Evolutionary conservation across 1,140 invertebrate genomes (phyloP).

Genomic region (Mylabris phalerata): DNA sequence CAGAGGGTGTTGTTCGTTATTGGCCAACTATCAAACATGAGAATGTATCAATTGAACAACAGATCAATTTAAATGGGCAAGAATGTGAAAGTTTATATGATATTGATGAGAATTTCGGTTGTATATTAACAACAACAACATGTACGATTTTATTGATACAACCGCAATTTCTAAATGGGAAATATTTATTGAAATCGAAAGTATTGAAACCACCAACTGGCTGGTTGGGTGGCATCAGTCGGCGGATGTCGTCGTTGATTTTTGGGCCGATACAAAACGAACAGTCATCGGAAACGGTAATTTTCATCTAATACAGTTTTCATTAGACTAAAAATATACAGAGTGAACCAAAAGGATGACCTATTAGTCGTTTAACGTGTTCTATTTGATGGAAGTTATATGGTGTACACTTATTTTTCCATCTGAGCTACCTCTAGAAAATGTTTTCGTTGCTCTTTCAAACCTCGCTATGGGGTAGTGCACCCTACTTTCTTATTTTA

Average conservation of each 20-base stretch:
- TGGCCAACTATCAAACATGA: constrained; percentile 89
- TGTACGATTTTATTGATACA: constrained; percentile 78
- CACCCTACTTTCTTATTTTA: no score
- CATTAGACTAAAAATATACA: background rate
- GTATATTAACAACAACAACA: constrained; percentile 84
- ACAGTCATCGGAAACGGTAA: constrained; percentile 68
- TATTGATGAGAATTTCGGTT: constrained; percentile 60
- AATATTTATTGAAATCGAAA: constrained; percentile 61
- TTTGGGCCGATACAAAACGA: constrained; percentile 73
- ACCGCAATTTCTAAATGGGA: constrained; percentile 51
- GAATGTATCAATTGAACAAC: constrained; percentile 74
- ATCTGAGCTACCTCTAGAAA: no score
- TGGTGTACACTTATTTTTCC: no score
- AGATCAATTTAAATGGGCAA: constrained; percentile 73
- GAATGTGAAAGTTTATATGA: constrained; percentile 74
- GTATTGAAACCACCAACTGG: constrained; percentile 71
- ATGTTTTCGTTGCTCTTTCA: no score
- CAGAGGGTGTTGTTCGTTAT: constrained; percentile 72
- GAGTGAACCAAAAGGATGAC: no score
- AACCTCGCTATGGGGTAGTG: no score
- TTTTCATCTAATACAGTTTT: background rate
- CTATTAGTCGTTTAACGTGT: no score
- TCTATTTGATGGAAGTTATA: no score
- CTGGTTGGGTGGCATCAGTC: constrained; percentile 81
- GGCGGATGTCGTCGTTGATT: constrained; percentile 77